Base-by-base conservation (phyloP, 2,888 invertebrate species). In the Quadroppia sp. region DNA sequence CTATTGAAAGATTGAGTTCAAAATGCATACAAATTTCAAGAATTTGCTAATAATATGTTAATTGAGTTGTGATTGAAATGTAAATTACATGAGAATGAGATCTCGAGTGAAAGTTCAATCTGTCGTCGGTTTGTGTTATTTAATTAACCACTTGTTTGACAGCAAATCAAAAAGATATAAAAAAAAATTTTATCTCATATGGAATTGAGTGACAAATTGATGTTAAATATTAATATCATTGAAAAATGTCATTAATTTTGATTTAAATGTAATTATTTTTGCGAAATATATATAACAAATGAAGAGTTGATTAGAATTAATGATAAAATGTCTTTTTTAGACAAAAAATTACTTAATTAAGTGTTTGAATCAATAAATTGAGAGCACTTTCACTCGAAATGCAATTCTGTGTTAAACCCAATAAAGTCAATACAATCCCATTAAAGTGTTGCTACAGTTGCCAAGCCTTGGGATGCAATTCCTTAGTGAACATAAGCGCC, bases 71-170 rank as follows among this genome's bases (percentile, higher is more conserved):
- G 20, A 53, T 23, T 13, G 25, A 53, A 23, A 6, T 4, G 23
- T 53, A 53, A 53, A 11, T 2, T 17, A 40, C 40, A 40, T 40
- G 40, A 9, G 40, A 48, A 48, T 53, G 23, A 56, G 11, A 56
- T 23, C 17, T 28, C 28, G 56, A 56, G 56, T 56, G 56, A 56
- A 56, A 56, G 56, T 56, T 56, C 30, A 56, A 13, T 56, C 6
- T 23, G 56, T 56, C 28, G 15, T 56, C 28, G 13, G 30, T 56
- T 20, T 30, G n/a, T n/a, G n/a, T n/a, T n/a, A n/a, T n/a, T n/a
- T n/a, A n/a, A n/a, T n/a, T n/a, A n/a, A n/a, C n/a, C n/a, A n/a
- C n/a, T 30, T 56, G 28, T 28, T 56, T 30, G 30, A 56, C 17
- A 56, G 17, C 50, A 45, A 4, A 36, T 7, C 36, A 36, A 36